phyloP scores from a whole-genome alignment of 2,797 vertebrate species.

The Tachyglossus aculeatus region DNA sequence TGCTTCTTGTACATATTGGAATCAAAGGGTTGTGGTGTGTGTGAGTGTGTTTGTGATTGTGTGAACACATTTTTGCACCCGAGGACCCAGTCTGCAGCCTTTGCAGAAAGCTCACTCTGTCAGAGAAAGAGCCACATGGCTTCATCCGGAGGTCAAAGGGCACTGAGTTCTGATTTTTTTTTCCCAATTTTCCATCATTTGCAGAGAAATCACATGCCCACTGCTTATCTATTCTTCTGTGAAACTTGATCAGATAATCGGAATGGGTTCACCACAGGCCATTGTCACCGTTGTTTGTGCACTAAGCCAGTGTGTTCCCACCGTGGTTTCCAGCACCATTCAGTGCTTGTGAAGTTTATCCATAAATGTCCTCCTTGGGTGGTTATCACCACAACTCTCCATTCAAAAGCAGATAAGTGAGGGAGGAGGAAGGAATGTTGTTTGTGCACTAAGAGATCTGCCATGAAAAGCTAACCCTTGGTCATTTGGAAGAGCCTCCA shows the following conservation, averaged over 20 bases:
- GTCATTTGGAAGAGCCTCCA: slow-evolving; percentile 43
- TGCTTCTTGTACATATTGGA: slow-evolving; percentile 26
- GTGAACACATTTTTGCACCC: neutral
- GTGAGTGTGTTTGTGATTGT: neutral
- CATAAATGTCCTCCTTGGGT: accelerated
- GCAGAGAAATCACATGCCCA: too few species aligned
- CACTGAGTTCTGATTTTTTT: too few species aligned
- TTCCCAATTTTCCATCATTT: too few species aligned
- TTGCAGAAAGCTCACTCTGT: too few species aligned
- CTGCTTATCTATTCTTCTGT: too few species aligned
- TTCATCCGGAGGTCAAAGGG: too few species aligned
- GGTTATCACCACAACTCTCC: slow-evolving; percentile 1
- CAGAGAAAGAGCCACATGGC: too few species aligned
- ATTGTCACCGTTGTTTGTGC: neutral
- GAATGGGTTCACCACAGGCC: neutral
- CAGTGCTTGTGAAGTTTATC: neutral
- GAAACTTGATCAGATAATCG: neutral
- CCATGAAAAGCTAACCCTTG: slow-evolving; percentile 35
- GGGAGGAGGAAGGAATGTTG: neutral
- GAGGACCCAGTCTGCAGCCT: neutral
- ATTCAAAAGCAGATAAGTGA: neutral
- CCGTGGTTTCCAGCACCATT: neutral
- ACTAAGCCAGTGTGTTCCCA: neutral
- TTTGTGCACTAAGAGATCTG: slow-evolving; percentile 30
- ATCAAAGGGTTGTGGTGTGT: neutral